Percentiles rank a stretch among this genome's conserved stretches.
These are phyloP conservation scores for Zhuqinia jingwanae DNA, from an alignment of 2,888 invertebrate species.

Conservation along the genomic window DNA sequence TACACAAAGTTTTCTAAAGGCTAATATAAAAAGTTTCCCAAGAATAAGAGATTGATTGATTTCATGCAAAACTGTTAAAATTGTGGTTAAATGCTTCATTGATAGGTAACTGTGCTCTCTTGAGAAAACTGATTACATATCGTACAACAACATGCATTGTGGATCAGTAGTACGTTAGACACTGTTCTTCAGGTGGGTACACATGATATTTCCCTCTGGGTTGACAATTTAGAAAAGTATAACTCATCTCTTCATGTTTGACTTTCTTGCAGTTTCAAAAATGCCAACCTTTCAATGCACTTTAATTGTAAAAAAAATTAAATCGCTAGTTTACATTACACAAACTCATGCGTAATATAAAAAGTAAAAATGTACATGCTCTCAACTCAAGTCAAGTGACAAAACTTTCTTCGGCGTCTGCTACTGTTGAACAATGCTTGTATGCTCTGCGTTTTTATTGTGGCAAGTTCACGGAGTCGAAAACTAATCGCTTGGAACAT, in stretches of 20 bases:
- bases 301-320: slow-evolving; percentile 13
- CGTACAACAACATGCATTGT: neutral
- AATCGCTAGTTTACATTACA: neutral
- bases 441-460: slow-evolving; percentile 59
- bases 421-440: too few species aligned
- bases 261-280: too few species aligned
- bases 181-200: too few species aligned
- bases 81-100: slow-evolving; percentile 68
- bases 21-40: slow-evolving; percentile 68
- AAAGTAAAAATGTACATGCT: neutral
- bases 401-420: slow-evolving; percentile 60
- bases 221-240: too few species aligned
- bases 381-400: neutral
- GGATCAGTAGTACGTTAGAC: slow-evolving; percentile 41
- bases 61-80: slow-evolving; percentile 64
- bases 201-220: too few species aligned
- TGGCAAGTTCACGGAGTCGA: slow-evolving; percentile 72
- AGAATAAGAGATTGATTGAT: slow-evolving; percentile 54
- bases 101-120: slow-evolving; percentile 58
- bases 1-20: slow-evolving; percentile 50
- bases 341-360: slow-evolving; percentile 32
- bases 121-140: neutral
- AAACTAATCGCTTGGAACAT: slow-evolving; percentile 72
- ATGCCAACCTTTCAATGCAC: too few species aligned
- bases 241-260: too few species aligned